Percentiles rank a stretch among this genome's conserved stretches.
Conservation (phyloP, 2,888 invertebrate species). For the Uropetala carovei region DNA sequence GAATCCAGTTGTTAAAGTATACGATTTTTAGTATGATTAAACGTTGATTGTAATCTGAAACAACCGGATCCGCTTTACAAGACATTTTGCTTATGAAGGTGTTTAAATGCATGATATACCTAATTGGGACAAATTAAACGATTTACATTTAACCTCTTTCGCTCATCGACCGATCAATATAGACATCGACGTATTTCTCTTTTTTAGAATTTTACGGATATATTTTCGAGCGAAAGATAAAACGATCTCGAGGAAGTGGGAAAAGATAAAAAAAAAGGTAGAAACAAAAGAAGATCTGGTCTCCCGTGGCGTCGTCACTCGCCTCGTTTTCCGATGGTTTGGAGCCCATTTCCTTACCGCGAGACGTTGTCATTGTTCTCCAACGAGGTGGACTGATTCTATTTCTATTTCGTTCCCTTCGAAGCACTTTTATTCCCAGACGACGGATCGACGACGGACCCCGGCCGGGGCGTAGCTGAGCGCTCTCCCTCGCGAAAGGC, state of each 20-base stretch:
- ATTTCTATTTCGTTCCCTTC: not conserved
- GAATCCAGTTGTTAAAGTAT: too few species aligned
- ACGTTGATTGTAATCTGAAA: too few species aligned
- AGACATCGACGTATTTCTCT: not conserved
- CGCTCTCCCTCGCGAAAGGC: not conserved
- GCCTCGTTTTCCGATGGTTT: slow-evolving; percentile 42
- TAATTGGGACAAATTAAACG: too few species aligned
- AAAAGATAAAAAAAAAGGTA: not conserved
- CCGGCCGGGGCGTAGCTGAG: not conserved
- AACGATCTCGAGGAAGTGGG: not conserved
- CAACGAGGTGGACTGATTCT: slow-evolving; percentile 26
- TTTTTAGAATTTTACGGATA: not conserved
- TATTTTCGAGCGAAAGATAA: not conserved
- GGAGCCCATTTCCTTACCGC: slow-evolving; percentile 17
- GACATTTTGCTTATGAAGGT: too few species aligned
- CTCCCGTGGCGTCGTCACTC: not conserved
- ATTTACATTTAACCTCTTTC: too few species aligned
- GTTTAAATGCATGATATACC: too few species aligned
- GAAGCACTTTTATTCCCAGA: not conserved
- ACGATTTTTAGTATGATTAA: too few species aligned
- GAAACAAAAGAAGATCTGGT: not conserved
- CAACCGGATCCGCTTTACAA: too few species aligned
- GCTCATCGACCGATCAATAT: too few species aligned
- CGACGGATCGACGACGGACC: not conserved
- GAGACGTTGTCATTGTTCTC: slow-evolving; percentile 37